phyloP scores from a whole-genome alignment of 2,888 invertebrate species.

The Phorcus lineatus region DNA sequence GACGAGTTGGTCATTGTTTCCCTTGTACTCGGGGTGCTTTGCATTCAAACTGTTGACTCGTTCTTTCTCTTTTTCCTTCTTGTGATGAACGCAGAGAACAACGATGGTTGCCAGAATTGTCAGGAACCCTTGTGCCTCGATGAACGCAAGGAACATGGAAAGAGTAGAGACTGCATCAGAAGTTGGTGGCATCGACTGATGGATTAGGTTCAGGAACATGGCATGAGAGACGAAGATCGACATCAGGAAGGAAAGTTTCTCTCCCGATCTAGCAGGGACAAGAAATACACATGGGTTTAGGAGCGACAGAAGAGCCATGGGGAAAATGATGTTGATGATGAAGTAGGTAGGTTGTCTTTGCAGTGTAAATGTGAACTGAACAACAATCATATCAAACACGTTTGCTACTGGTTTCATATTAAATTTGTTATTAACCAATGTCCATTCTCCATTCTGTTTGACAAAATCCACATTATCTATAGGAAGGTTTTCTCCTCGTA shows the following conservation, averaged over 20 bases:
- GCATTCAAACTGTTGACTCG: neutral
- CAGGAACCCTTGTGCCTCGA: neutral
- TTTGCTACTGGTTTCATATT: neutral
- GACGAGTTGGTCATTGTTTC: neutral
- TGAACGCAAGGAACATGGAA: neutral
- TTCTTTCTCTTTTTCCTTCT: neutral
- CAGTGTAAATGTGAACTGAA: neutral
- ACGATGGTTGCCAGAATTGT: neutral
- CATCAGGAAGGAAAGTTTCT: neutral
- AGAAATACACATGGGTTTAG: slow-evolving; percentile 16
- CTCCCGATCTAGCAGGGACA: neutral
- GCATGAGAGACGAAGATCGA: neutral
- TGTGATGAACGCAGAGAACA: neutral
- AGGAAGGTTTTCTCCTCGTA: neutral
- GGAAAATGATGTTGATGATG: slow-evolving; percentile 19
- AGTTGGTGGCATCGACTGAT: neutral
- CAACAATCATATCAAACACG: neutral
- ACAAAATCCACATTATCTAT: neutral
- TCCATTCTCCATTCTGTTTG: slow-evolving; percentile 7
- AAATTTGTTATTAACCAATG: too few species aligned
- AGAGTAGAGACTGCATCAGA: neutral
- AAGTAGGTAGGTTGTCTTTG: neutral
- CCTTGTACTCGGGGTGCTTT: neutral
- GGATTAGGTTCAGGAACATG: neutral
- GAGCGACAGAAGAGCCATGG: neutral